Evolutionary conservation across 2,888 invertebrate species (phyloP).

Genomic region (Leptopterna dolabrata): DNA sequence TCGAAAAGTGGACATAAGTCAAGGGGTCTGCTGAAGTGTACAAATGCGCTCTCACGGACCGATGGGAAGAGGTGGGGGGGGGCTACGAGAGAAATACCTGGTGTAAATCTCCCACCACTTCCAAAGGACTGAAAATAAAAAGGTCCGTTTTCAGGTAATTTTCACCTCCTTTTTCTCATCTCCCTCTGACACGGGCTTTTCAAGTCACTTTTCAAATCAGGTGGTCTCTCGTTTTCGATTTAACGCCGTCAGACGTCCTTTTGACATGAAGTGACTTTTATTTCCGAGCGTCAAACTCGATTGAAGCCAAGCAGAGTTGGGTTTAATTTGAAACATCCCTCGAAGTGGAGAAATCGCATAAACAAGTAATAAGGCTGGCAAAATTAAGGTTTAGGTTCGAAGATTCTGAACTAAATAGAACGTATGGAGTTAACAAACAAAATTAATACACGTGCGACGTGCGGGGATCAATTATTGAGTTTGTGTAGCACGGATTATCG

Average conservation of each 20-base stretch:
- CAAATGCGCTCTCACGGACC: neutral
- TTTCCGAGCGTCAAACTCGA: no score
- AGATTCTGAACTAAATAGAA: no score
- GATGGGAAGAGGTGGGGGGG: neutral
- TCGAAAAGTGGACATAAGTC: slow-evolving; percentile 6
- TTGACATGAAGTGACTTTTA: no score
- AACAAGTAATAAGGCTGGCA: no score
- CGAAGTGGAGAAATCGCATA: no score
- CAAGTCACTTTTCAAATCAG: neutral
- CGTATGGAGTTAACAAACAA: no score
- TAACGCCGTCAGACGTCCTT: neutral
- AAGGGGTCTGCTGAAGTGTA: neutral
- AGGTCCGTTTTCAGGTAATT: neutral
- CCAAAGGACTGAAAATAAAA: neutral
- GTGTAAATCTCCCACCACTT: neutral
- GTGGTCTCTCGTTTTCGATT: neutral
- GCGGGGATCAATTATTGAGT: no score
- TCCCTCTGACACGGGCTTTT: neutral
- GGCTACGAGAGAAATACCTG: neutral
- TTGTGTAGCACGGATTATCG: no score
- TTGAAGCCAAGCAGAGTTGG: no score
- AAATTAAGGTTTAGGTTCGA: no score
- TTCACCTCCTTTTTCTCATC: neutral
- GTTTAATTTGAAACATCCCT: no score
- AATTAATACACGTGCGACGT: no score